These are phyloP conservation scores for Centropus unirufus DNA, from an alignment of 2,113 vertebrate species.

Conservation along the genomic window DNA sequence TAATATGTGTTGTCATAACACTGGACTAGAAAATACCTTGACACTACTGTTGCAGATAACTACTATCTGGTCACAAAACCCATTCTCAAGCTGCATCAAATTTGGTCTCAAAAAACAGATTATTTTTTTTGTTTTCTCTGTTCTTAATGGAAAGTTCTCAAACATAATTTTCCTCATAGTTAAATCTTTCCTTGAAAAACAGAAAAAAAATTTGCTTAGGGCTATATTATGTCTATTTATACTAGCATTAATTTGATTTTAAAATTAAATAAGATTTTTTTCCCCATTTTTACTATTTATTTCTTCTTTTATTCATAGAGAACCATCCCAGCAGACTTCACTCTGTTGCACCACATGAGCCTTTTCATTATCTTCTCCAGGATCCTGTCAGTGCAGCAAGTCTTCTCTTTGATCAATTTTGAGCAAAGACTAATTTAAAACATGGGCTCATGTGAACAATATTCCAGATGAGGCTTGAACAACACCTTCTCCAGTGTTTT, in stretches of 20 bases:
- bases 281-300: background rate
- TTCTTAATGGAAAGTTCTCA: background rate
- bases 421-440: slow-evolving; percentile 30
- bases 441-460: slow-evolving; percentile 1
- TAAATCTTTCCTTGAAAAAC: background rate
- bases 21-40: background rate
- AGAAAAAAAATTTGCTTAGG: background rate
- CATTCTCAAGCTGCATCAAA: background rate
- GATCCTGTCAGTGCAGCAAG: background rate
- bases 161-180: background rate
- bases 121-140: background rate
- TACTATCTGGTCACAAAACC: background rate
- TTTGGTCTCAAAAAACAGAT: background rate
- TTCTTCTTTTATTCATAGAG: background rate
- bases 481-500: slow-evolving; percentile 1
- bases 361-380: slow-evolving; percentile 4
- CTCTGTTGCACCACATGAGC: background rate
- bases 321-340: background rate
- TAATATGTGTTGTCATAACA: background rate
- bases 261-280: background rate
- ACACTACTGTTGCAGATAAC: background rate
- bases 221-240: background rate
- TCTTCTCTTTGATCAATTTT: background rate
- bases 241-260: background rate
- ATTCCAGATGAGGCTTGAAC: background rate